Evolutionary conservation across 2,888 invertebrate species (phyloP).

Genomic region (Dimorphilus gyrociliatus): DNA sequence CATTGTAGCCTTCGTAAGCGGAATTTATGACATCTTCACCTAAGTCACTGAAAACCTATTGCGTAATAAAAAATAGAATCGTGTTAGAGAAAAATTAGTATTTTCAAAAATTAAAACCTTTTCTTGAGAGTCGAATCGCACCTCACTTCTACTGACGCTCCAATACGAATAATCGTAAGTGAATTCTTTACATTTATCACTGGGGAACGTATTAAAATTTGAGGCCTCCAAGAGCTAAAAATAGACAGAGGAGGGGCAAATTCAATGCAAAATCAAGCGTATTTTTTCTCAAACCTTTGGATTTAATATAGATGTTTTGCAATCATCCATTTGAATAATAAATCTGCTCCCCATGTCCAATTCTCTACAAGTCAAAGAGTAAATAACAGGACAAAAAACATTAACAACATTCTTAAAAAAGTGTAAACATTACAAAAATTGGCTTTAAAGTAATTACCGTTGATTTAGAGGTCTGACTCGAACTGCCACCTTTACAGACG

Average conservation of each 20-base stretch:
- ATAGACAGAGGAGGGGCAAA: constrained; percentile 2
- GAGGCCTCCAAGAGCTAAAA: constrained; percentile 15
- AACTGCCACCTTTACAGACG: constrained; percentile 50
- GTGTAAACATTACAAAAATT: constrained; percentile 1
- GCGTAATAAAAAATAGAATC: constrained; percentile 2
- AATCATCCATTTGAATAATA: no score
- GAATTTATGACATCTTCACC: constrained; percentile 47
- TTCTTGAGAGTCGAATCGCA: constrained; percentile 22
- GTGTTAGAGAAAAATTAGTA: background rate
- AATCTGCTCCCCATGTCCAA: constrained; percentile 17
- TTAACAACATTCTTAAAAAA: no score
- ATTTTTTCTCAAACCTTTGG: no score
- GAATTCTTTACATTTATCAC: constrained; percentile 28
- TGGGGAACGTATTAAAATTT: no score
- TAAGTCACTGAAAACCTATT: constrained; percentile 48
- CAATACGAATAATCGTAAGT: constrained; percentile 34
- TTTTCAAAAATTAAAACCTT: constrained; percentile 13
- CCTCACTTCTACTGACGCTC: constrained; percentile 18
- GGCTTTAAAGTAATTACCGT: constrained; percentile 12
- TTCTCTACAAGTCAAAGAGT: constrained; percentile 22
- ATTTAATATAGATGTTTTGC: no score
- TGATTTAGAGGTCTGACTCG: constrained; percentile 22
- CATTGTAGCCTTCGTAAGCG: constrained; percentile 52
- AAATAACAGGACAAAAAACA: no score
- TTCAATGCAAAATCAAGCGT: no score